A percentile compares a stretch with the other conserved stretches of the same genome.
phyloP scores from a whole-genome alignment of 2,113 vertebrate genomes.

The Spea multiplicata region DNA sequence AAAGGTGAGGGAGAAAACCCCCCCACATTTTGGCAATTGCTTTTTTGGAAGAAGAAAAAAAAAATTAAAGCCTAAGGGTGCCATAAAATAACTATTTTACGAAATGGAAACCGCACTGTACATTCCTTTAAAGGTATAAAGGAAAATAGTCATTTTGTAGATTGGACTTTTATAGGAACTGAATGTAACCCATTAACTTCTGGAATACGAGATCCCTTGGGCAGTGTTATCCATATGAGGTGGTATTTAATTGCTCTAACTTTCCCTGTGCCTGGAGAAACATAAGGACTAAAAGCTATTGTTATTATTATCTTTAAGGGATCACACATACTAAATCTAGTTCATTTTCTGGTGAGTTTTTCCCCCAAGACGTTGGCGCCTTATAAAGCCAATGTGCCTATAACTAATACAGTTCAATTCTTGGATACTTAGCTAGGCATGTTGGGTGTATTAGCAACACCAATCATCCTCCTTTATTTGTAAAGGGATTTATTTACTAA shows the following conservation, averaged over 20 bases:
- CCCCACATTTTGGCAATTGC: constrained; percentile 54
- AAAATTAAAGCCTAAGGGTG: constrained; percentile 58
- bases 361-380: constrained; percentile 24
- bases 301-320: not conserved
- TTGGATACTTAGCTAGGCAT: not conserved
- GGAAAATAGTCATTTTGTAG: constrained; percentile 57
- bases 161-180: constrained; percentile 47
- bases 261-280: constrained; percentile 26
- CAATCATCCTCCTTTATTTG: no score
- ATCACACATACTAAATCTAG: not conserved
- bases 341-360: constrained; percentile 27
- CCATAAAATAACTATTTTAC: constrained; percentile 62
- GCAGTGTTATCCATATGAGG: constrained; percentile 34
- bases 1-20: not conserved
- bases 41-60: constrained; percentile 10
- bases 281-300: not conserved
- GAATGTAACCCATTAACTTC: constrained; percentile 16
- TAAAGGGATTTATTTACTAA: no score
- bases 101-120: constrained; percentile 51
- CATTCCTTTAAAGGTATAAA: constrained; percentile 57
- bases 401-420: not conserved
- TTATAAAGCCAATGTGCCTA: accelerated
- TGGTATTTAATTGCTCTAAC: constrained; percentile 52
- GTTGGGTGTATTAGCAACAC: no score
- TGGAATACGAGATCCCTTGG: not conserved